A percentile compares a stretch with the other conserved stretches of the same genome.
These are phyloP conservation scores for Trichacis sp. DNA, from an alignment of 2,888 invertebrate genomes.

Conservation along the genomic window DNA sequence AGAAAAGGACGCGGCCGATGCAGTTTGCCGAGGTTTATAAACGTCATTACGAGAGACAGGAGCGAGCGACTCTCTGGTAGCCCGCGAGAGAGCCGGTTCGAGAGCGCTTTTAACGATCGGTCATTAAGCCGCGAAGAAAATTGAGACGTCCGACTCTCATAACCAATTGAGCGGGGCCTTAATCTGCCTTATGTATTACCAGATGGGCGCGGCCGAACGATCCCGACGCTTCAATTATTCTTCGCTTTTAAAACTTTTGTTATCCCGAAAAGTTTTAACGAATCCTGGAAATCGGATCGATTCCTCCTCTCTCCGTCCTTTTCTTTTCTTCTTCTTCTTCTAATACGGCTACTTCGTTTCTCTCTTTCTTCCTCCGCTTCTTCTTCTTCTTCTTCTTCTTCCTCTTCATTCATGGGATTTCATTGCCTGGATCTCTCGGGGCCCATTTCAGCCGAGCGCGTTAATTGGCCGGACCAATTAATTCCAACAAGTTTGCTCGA, in stretches of 20 bases:
- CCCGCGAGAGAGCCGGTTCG: slow-evolving; percentile 56
- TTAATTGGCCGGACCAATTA: slow-evolving; percentile 69
- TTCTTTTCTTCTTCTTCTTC: no score
- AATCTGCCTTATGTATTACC: slow-evolving; percentile 58
- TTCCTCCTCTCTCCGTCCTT: background rate
- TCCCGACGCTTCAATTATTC: background rate
- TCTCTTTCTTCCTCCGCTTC: background rate
- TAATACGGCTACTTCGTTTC: no score
- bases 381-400: slow-evolving; percentile 14
- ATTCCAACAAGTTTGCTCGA: slow-evolving; percentile 66
- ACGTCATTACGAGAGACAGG: slow-evolving; percentile 51
- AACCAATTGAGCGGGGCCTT: slow-evolving; percentile 56
- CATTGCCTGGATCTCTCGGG: slow-evolving; percentile 49
- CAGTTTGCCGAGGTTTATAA: slow-evolving; percentile 42
- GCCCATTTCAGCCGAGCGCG: slow-evolving; percentile 62
- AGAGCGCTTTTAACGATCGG: slow-evolving; percentile 63
- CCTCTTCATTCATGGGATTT: slow-evolving; percentile 28
- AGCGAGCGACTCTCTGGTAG: slow-evolving; percentile 35
- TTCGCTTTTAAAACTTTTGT: background rate
- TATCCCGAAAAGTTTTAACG: background rate
- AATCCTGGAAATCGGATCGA: background rate
- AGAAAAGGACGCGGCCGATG: slow-evolving; percentile 29
- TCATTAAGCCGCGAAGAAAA: slow-evolving; percentile 65
- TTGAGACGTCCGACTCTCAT: slow-evolving; percentile 63
- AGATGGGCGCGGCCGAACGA: slow-evolving; percentile 45